Percentiles rank a stretch among this genome's conserved stretches.
Evolutionary conservation across 2,888 invertebrate genomes (phyloP).

Genomic region (Lasioglossum lativentre): DNA sequence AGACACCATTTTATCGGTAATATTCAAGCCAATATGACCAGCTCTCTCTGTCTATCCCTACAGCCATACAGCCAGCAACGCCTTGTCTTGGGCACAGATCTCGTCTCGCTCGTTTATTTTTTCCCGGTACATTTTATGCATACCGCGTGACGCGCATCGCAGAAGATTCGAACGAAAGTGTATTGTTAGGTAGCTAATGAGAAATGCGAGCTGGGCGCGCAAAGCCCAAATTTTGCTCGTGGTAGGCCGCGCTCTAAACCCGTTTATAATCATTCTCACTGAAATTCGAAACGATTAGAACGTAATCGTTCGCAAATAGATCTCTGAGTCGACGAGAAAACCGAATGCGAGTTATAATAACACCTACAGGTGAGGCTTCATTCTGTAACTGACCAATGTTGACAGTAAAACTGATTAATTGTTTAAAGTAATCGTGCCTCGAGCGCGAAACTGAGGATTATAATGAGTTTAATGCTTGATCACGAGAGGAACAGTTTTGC

Average conservation of each 20-base stretch:
- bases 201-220: slow-evolving; percentile 83
- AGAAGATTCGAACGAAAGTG: slow-evolving; percentile 74
- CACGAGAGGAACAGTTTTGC: slow-evolving; percentile 32
- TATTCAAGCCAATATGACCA: slow-evolving; percentile 77
- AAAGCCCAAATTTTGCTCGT: slow-evolving; percentile 82
- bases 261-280: slow-evolving; percentile 71
- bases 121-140: slow-evolving; percentile 75
- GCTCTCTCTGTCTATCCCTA: slow-evolving; percentile 83
- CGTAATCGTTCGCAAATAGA: slow-evolving; percentile 71
- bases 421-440: slow-evolving; percentile 34
- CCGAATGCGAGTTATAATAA: slow-evolving; percentile 81
- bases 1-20: slow-evolving; percentile 67
- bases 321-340: slow-evolving; percentile 78
- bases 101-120: slow-evolving; percentile 81
- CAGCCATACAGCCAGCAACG: slow-evolving; percentile 82
- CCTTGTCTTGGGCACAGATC: slow-evolving; percentile 80
- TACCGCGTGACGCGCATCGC: slow-evolving; percentile 78
- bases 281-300: slow-evolving; percentile 58
- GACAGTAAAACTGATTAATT: slow-evolving; percentile 53
- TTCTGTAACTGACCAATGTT: slow-evolving; percentile 76
- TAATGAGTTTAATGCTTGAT: slow-evolving; percentile 32
- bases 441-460: slow-evolving; percentile 32
- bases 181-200: slow-evolving; percentile 71
- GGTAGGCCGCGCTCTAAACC: slow-evolving; percentile 84
- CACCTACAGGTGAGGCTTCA: slow-evolving; percentile 83